Base-by-base conservation (phyloP, 1,140 invertebrate species). In the Drosophila truncata region DNA sequence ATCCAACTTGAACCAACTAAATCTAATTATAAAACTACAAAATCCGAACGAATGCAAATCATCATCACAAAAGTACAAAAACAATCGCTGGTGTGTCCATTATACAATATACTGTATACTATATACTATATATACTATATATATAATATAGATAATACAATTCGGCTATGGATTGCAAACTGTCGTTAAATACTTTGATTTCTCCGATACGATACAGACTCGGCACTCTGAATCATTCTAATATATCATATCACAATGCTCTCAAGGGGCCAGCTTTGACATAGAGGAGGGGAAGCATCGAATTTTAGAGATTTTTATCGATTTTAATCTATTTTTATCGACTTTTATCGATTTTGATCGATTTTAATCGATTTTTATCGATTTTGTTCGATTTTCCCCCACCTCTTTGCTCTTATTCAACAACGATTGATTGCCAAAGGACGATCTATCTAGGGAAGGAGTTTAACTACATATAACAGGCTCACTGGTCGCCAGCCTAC, bases 241-340 rank as follows among this genome's bases (percentile, higher is more conserved):
- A 52, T 66, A 49, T 65, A 72, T 86, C 63, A 69, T 71, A 86
- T 86, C 83, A 86, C 83, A 88, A 72, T 80, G 76, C 70, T 82
- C 52, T 74, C 54, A 82, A 52, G 64, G 63, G 63, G 46, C 35
- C 46, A 18, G 41, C 58, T 78, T 27, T 27, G 18, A 25, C 18
- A 11, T n/a, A n/a, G 46, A 27, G 25, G 2, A 27, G 46, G n/a
- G 10, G 9, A 11, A 18, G 4, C 1, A 47, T 16, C 23, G 44
- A 47, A 6, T 23, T 14, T 1, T 1, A 41, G 47, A 42, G 23
- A 39, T 23, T 20, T 76, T 10, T 0, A 46, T 16, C 20, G 20
- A 13, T 23, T 42, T 23, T 1, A 1, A n/a, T 52, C 46, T n/a
- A n/a, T 29, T 29, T 29, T 8, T 7, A 29, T 29, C 7, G n/a